Evolutionary conservation across 2,113 vertebrate genomes (phyloP).

Genomic region (Oophaga pumilio): DNA sequence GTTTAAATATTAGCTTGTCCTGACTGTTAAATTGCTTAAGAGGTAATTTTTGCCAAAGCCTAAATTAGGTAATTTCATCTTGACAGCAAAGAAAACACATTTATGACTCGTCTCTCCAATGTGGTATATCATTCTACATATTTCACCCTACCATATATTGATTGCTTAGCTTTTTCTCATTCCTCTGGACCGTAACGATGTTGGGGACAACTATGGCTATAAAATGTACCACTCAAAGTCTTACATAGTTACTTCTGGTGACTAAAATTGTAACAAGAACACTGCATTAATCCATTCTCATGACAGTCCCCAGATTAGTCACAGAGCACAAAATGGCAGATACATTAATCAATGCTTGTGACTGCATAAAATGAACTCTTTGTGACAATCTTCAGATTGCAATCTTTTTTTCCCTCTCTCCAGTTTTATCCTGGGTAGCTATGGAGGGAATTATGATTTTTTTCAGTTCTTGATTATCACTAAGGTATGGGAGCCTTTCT

Average conservation of each 20-base stretch:
- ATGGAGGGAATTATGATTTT: slow-evolving; percentile 59
- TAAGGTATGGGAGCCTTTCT: slow-evolving; percentile 43
- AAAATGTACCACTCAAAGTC: slow-evolving; percentile 64
- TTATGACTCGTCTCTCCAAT: slow-evolving; percentile 11
- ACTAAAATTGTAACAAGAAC: slow-evolving; percentile 66
- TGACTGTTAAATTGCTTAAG: background rate
- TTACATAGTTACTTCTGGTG: slow-evolving; percentile 60
- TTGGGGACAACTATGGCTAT: slow-evolving; percentile 62
- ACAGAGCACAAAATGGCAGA: slow-evolving; percentile 63
- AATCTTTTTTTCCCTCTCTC: slow-evolving; percentile 38
- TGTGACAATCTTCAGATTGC: slow-evolving; percentile 60
- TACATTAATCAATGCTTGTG: slow-evolving; percentile 70
- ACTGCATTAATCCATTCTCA: slow-evolving; percentile 67
- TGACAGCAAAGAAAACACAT: slow-evolving; percentile 38
- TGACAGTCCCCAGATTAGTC: slow-evolving; percentile 69
- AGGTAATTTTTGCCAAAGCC: slow-evolving; percentile 5
- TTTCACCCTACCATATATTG: slow-evolving; percentile 53
- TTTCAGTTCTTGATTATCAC: slow-evolving; percentile 50
- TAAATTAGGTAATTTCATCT: slow-evolving; percentile 15
- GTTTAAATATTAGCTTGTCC: background rate
- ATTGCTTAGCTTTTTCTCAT: slow-evolving; percentile 62
- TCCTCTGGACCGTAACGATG: slow-evolving; percentile 57
- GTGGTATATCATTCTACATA: background rate
- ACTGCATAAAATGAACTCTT: slow-evolving; percentile 61
- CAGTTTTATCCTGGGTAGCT: slow-evolving; percentile 42